Evolutionary conservation across 2,113 vertebrate genomes (phyloP), one percentile per base, ranked within the genome.

Genomic region (Microcebus tavaratra): DNA sequence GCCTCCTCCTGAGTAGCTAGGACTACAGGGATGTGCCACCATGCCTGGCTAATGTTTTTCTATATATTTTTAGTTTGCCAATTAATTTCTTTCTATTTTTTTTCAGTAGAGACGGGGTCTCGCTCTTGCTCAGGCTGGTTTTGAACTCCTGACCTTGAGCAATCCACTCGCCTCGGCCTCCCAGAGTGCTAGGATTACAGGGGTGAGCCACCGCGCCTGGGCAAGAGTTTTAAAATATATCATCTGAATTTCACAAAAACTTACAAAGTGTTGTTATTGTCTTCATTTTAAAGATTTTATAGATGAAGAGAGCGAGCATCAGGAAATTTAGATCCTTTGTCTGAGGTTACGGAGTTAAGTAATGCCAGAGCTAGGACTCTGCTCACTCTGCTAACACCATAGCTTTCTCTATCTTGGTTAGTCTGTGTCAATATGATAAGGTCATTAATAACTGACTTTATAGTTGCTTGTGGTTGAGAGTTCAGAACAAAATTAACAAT

Each of bases 401-500:
- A 21, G 61, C 18, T 88, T 65, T 90, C 90, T 81, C 72, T 91
- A 21, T 86, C 95, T 89, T 68, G 36, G 67, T 91, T 94, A 91
- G 61, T 45, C 31, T 31, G 39, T 20, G 87, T 93, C 67, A 82
- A 53, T 70, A 50, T 73, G 94, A 95, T 94, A 97, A 96, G 72
- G 67, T 42, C 82, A 80, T 89, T 85, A 86, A 83, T 95, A 96
- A 87, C 79, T 75, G 73, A 89, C 61, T 6, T 90, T 57, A 86
- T 31, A 50, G 61, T 68, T 79, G 27, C 53, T 92, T 89, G 55
- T 73, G 73, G 83, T 94, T 39, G 63, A 94, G 78, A 88, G 91
- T 95, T 95, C 81, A 96, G 68, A 89, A 81, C 70, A 95, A 97
- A 95, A 87, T 73, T 95, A 90, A 70, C 92, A 95, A 31, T 83